Percentiles rank a stretch among this genome's conserved stretches.
These are phyloP conservation scores for Cerastis rubricosa DNA, from an alignment of 2,888 invertebrate genomes.

Conservation along the genomic window DNA sequence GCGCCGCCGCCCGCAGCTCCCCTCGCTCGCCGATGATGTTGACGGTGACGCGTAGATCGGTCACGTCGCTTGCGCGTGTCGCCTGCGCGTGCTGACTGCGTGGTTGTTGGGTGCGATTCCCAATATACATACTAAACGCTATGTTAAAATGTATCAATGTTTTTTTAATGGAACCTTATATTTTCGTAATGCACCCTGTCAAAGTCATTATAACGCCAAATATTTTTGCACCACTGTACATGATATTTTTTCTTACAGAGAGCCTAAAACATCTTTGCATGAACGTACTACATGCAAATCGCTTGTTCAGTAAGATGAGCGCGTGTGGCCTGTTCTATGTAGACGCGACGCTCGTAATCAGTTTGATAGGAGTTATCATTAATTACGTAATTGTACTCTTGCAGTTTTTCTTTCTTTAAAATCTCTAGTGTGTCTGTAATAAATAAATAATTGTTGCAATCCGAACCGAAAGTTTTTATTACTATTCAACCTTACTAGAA, in stretches of 20 bases:
- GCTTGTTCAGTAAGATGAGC: constrained; percentile 19
- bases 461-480: background rate
- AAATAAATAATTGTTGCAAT: background rate
- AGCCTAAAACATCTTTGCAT: constrained; percentile 6
- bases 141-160: too few species aligned
- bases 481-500: background rate
- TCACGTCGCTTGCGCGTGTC: too few species aligned
- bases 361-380: constrained; percentile 12
- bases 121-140: too few species aligned
- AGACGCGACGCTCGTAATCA: background rate
- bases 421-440: background rate
- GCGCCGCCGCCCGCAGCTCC: too few species aligned
- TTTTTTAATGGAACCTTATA: too few species aligned
- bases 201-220: background rate
- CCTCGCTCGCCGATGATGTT: too few species aligned
- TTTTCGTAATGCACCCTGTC: background rate
- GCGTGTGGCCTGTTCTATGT: constrained; percentile 27
- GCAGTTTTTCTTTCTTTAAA: constrained; percentile 22
- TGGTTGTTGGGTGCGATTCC: too few species aligned
- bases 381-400: constrained; percentile 21
- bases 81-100: too few species aligned
- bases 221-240: background rate
- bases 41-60: too few species aligned
- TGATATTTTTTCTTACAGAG: constrained; percentile 5
- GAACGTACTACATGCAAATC: constrained; percentile 11